Evolutionary conservation across 2,888 invertebrate species (phyloP), one percentile per base, ranked within the genome.

Genomic region (Plebejus argus): DNA sequence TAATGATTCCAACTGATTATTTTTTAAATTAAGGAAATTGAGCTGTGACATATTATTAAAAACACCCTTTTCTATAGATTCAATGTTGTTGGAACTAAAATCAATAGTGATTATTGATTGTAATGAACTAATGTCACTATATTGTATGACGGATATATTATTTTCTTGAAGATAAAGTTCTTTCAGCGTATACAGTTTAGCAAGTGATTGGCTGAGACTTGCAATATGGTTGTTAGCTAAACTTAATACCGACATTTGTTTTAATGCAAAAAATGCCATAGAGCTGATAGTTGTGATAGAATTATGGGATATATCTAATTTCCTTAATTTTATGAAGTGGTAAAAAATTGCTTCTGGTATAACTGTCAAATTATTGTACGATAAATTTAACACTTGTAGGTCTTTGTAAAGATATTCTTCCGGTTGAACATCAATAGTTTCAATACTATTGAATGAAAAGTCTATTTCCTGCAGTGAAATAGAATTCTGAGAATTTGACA

Each of bases 91-190:
- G 20, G 85, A 78, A 77, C 83, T 84, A 18, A 91, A 79, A 80
- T 88, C 82, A 33, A 91, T 70, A 53, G 45, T 80, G 18, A 79
- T 45, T 20, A 72, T 23, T 23, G 12, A 45, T 72, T 5, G 20
- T 45, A 72, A 72, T 20, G 72, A 45, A 72, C 5, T 8, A 5
- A 45, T 23, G 18, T 90, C 88, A 4, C 15, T 79, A 0, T 70
- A 10, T 71, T 83, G 85, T 5, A 91, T 72, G 8, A 77, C 79
- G 76, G 82, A 80, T 2, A 91, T 82, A 77, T 81, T 83, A 78
- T 92, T 92, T 45, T 83, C 76, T 70, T 87, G 85, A 10, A 91
- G 79, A 77, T 86, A 84, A 18, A 92, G 82, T 75, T 80, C 79
- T 79, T 81, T 80, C 0, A 92, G 84, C 45, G 86, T 82, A 77